phyloP scores from a whole-genome alignment of 2,888 invertebrate species.

The Acrobasis repandana region DNA sequence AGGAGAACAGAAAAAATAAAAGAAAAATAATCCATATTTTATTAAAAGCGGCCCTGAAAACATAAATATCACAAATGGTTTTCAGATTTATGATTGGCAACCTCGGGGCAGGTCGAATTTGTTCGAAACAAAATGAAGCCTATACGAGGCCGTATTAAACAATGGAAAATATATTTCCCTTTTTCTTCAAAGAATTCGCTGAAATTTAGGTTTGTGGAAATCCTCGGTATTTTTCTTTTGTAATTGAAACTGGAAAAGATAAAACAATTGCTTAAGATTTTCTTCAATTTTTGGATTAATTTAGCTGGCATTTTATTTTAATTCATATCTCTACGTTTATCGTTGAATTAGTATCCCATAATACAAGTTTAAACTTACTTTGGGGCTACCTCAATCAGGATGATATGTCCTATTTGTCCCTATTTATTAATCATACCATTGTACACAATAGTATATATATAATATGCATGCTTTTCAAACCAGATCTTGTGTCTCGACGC shows the following conservation, averaged over 20 bases:
- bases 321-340: no score
- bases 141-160: background rate
- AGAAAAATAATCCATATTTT: background rate
- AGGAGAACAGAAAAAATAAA: background rate
- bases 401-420: no score
- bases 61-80: background rate
- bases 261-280: background rate
- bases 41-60: background rate
- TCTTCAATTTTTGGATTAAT: no score
- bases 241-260: background rate
- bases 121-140: background rate
- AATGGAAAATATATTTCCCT: conserved; percentile 1
- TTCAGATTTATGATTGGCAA: background rate
- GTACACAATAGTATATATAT: no score
- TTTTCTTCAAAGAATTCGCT: background rate
- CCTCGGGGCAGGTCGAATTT: background rate
- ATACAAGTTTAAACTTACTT: no score
- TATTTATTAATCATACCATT: no score
- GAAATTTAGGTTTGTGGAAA: background rate
- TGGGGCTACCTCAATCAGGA: no score
- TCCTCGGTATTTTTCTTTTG: background rate
- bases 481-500: no score
- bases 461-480: no score
- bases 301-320: no score
- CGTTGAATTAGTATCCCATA: no score